These are phyloP conservation scores for Xiphydria camelus DNA, from an alignment of 2,888 invertebrate genomes.

Conservation along the genomic window DNA sequence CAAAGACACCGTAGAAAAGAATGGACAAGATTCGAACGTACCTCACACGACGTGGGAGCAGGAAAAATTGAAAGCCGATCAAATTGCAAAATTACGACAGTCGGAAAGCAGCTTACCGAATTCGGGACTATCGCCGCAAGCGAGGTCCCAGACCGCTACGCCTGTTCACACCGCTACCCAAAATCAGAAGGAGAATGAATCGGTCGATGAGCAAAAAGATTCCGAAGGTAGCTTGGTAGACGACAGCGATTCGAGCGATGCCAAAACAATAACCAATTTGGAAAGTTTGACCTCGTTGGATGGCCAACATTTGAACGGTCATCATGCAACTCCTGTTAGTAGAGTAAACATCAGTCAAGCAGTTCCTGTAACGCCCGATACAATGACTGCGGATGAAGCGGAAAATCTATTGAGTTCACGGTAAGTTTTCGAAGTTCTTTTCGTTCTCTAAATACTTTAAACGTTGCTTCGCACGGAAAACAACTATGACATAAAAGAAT, in stretches of 20 bases:
- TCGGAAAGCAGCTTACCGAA: constrained; percentile 34
- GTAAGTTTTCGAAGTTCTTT: too few species aligned
- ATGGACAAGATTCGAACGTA: constrained; percentile 23
- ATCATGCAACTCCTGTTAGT: constrained; percentile 25
- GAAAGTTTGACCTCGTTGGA: constrained; percentile 29
- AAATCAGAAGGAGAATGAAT: constrained; percentile 17
- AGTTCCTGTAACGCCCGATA: constrained; percentile 56
- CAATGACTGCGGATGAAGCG: constrained; percentile 87
- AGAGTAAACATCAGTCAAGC: constrained; percentile 17
- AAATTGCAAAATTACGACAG: constrained; percentile 43
- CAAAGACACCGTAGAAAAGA: neutral
- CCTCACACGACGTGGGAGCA: constrained; percentile 51
- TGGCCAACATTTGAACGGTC: constrained; percentile 32
- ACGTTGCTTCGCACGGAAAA: too few species aligned
- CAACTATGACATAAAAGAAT: too few species aligned
- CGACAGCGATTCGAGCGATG: constrained; percentile 45
- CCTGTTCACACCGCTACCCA: constrained; percentile 23
- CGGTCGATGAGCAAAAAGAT: constrained; percentile 19
- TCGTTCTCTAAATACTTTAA: too few species aligned
- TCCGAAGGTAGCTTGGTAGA: constrained; percentile 39
- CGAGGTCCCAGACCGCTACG: constrained; percentile 20
- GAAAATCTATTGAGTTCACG: constrained; percentile 84
- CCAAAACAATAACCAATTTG: constrained; percentile 44
- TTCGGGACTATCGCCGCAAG: constrained; percentile 24
- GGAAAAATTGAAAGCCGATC: constrained; percentile 51